Base-by-base conservation (phyloP, 2,113 vertebrate genomes). In the Corydoras maculifer region DNA sequence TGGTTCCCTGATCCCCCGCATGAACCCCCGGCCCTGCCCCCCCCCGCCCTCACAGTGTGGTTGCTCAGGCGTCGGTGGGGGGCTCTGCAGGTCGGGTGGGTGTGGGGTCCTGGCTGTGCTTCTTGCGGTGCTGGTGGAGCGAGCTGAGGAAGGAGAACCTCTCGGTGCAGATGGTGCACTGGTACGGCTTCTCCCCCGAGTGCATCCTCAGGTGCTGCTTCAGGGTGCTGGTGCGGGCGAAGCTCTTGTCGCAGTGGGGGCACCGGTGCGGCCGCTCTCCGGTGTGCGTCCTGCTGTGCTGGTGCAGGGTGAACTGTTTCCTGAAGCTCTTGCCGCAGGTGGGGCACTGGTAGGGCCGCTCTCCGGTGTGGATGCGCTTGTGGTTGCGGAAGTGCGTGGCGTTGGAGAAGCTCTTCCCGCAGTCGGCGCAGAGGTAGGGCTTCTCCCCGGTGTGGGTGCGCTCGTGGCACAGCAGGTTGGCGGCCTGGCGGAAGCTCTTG, bases 391-490 rank as follows among this genome's bases (percentile, higher is more conserved):
- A 73, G 14, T 63, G 58, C 4, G 43, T n/a, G 7, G n/a, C 5
- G 13, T 54, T 62, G 58, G 65, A 66, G 58, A 78, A 78, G 2
- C 54, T 53, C 65, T 78, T 75, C 3, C 67, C 77, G 48, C 77
- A 78, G 3, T 69, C 65, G 3, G 61, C 35, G 51, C 77, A 78
- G 18, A 72, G 70, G 35, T 61, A 72, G 0, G 69, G 73, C 29
- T 11, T 68, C 62, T 73, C 69, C 4, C 77, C 73, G 0, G 63
- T 70, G 62, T 74, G 76, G 3, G 32, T 74, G 31, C 71, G 29
- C 9, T 74, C 35, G 29, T 77, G 76, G 7, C 55, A 69, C 14
- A 57, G 10, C 49, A 69, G 58, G n/a, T 32, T 15, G 7, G 8
- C 3, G 5, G 5, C 0, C 3, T 57, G 66, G 10, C 49, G 5